These are phyloP conservation scores for Pseudotriccus pelzelni DNA, from an alignment of 2,797 vertebrate species.

Conservation along the genomic window DNA sequence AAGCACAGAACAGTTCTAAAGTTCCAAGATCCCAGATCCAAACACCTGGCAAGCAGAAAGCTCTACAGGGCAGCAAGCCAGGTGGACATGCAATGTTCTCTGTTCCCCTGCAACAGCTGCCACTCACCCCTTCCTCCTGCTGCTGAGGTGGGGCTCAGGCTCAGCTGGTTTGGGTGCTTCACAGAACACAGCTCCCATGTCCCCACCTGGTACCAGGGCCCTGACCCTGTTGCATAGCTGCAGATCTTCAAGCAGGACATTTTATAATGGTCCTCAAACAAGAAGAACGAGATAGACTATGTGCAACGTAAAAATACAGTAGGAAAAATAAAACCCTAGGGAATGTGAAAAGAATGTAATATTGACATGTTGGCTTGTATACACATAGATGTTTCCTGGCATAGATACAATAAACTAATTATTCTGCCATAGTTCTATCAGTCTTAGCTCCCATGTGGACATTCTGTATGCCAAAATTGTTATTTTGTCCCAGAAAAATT, in stretches of 20 bases:
- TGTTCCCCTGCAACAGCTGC: neutral
- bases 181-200: rapidly evolving
- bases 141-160: neutral
- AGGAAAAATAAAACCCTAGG: neutral
- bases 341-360: neutral
- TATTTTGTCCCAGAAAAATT: neutral
- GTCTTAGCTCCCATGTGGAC: neutral
- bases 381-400: neutral
- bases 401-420: neutral
- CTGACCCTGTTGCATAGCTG: neutral
- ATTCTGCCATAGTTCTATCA: neutral
- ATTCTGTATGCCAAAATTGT: neutral
- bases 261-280: neutral
- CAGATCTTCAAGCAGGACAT: neutral
- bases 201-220: neutral
- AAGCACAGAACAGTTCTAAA: neutral
- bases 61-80: neutral
- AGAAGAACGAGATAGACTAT: neutral
- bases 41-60: neutral
- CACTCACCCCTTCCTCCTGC: neutral
- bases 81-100: neutral
- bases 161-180: neutral
- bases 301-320: neutral
- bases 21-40: neutral
- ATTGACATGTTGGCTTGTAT: neutral